A percentile compares a stretch with the other conserved stretches of the same genome.
phyloP scores from a whole-genome alignment of 1,140 invertebrate genomes.

The Achatina immaculata region DNA sequence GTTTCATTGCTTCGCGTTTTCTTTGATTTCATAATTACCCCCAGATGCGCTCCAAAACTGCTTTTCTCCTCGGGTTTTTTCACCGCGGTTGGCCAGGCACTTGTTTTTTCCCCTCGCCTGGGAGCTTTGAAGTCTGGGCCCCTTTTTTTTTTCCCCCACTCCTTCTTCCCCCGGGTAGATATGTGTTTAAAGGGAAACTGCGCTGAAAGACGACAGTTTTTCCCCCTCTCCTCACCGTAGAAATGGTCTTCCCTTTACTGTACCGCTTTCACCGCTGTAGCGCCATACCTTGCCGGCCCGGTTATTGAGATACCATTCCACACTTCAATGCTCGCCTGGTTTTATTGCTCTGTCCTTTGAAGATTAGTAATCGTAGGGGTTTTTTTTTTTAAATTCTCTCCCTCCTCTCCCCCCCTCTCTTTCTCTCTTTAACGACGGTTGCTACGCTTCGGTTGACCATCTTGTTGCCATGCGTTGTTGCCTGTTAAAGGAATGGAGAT shows the following conservation, averaged over 20 bases:
- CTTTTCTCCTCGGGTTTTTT: background rate
- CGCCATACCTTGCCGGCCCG: background rate
- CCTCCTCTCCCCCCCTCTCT: too few relatives aligned
- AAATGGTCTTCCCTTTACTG: too few relatives aligned
- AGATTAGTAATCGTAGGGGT: constrained; percentile 2
- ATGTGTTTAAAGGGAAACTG: background rate
- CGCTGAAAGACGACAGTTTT: background rate
- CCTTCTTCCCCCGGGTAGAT: background rate
- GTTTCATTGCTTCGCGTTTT: background rate
- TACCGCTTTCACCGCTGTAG: too few relatives aligned
- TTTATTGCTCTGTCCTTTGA: constrained; percentile 1
- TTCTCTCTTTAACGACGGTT: background rate
- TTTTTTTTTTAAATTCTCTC: too few relatives aligned
- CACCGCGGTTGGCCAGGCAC: background rate
- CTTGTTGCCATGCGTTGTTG: background rate
- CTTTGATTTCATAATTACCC: constrained; percentile 29
- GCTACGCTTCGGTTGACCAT: background rate
- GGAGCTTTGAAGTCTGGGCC: background rate
- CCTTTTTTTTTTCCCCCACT: background rate
- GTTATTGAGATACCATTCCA: constrained; percentile 11
- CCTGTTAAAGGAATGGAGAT: background rate
- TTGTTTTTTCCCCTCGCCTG: background rate
- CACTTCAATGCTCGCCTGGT: background rate
- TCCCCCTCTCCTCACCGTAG: background rate
- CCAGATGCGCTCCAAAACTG: background rate